These are phyloP conservation scores for Schizopygopsis malacanthus DNA, from an alignment of 2,797 vertebrate genomes.

Conservation along the genomic window DNA sequence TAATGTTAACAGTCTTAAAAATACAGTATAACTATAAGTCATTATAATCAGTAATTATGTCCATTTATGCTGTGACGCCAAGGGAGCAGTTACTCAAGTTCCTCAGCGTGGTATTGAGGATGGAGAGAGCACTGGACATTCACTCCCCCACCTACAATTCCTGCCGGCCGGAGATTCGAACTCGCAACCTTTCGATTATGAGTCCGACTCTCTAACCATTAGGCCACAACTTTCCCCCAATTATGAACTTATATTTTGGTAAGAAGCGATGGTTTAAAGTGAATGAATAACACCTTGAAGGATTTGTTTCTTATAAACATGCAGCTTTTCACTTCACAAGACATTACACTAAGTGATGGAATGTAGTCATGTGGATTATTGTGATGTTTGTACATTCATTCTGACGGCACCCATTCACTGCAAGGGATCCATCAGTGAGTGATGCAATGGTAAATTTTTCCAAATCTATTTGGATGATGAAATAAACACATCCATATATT, in stretches of 20 bases:
- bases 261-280: not conserved
- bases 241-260: not conserved
- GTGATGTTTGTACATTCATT: not conserved
- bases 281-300: not conserved
- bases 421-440: not conserved
- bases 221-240: too few species aligned
- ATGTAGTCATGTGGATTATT: not conserved
- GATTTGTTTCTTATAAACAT: not conserved
- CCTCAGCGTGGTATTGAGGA: too few species aligned
- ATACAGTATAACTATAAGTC: too few species aligned
- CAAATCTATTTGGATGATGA: not conserved
- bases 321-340: not conserved
- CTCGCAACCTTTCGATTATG: too few species aligned
- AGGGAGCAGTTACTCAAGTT: too few species aligned
- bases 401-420: not conserved
- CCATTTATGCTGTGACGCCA: too few species aligned
- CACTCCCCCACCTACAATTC: too few species aligned
- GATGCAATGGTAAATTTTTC: not conserved
- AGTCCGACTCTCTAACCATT: too few species aligned
- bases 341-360: not conserved
- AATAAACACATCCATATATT: not conserved
- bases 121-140: too few species aligned
- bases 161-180: too few species aligned
- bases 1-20: too few species aligned
- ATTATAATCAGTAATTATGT: too few species aligned